Percentiles rank a stretch among this genome's conserved stretches.
Conservation (phyloP, 2,113 vertebrate genomes). For the Eublepharis macularius region DNA sequence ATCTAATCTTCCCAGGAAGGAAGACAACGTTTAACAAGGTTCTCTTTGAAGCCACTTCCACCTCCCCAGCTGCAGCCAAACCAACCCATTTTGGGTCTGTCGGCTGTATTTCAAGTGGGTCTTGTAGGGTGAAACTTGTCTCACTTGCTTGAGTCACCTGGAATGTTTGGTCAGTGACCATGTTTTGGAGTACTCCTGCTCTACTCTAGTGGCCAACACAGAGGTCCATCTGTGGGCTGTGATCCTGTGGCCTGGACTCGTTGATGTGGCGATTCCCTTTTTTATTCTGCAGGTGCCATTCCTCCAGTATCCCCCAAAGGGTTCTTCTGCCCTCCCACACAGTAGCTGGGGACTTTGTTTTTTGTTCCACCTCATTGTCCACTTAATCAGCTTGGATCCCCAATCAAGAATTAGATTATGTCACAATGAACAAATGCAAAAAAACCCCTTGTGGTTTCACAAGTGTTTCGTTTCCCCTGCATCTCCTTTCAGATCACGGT, state of each 20-base stretch:
- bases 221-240: neutral
- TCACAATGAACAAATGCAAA: neutral
- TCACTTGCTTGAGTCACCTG: neutral
- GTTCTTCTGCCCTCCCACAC: no score
- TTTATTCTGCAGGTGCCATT: neutral
- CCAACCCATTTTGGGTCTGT: constrained; percentile 24
- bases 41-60: no score
- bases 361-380: neutral
- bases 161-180: neutral
- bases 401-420: no score
- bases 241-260: neutral
- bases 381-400: neutral
- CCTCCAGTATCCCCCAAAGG: neutral
- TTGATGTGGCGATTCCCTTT: neutral
- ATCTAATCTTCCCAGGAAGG: no score
- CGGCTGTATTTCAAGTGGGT: neutral
- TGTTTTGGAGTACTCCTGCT: neutral
- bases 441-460: neutral
- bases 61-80: neutral
- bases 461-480: no score
- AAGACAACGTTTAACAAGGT: no score
- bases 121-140: neutral
- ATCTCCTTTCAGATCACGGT: neutral
- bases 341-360: neutral
- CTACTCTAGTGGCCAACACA: neutral